These are phyloP conservation scores for Mellilla xanthometata DNA, from an alignment of 2,888 invertebrate species.

Conservation along the genomic window DNA sequence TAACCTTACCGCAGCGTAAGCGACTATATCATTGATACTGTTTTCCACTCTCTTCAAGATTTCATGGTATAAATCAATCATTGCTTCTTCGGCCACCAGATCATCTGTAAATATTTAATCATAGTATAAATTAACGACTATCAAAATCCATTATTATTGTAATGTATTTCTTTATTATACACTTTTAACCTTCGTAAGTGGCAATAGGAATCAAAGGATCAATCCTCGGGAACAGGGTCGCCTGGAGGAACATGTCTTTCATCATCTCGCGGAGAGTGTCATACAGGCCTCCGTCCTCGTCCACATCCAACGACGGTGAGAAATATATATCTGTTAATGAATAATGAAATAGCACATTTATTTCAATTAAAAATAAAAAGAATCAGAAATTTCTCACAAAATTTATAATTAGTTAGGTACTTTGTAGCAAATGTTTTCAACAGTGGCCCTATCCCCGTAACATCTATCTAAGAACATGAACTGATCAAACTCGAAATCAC, in stretches of 20 bases:
- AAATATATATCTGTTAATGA: slow-evolving; percentile 87
- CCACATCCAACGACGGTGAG: slow-evolving; percentile 87
- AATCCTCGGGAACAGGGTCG: slow-evolving; percentile 87
- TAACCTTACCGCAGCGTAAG: slow-evolving; percentile 59
- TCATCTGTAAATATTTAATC: slow-evolving; percentile 83
- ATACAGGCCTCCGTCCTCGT: slow-evolving; percentile 86
- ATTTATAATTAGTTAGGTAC: no score
- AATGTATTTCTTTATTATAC: neutral
- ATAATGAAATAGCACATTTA: no score
- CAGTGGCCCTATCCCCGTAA: no score
- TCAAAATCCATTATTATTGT: no score
- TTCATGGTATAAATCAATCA: slow-evolving; percentile 83
- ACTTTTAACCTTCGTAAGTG: slow-evolving; percentile 64
- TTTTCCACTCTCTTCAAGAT: slow-evolving; percentile 76
- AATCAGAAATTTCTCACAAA: no score
- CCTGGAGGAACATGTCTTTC: slow-evolving; percentile 90
- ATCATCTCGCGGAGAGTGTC: slow-evolving; percentile 86
- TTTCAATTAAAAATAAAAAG: no score
- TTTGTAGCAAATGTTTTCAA: no score
- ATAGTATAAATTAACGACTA: no score
- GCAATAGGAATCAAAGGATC: slow-evolving; percentile 68
- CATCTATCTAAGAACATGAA: no score
- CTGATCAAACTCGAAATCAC: no score
- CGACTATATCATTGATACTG: slow-evolving; percentile 61
- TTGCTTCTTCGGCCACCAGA: slow-evolving; percentile 79